Percentiles rank a stretch among this genome's conserved stretches.
These are phyloP conservation scores for Fringilla coelebs DNA, from an alignment of 2,797 vertebrate genomes.

Conservation along the genomic window DNA sequence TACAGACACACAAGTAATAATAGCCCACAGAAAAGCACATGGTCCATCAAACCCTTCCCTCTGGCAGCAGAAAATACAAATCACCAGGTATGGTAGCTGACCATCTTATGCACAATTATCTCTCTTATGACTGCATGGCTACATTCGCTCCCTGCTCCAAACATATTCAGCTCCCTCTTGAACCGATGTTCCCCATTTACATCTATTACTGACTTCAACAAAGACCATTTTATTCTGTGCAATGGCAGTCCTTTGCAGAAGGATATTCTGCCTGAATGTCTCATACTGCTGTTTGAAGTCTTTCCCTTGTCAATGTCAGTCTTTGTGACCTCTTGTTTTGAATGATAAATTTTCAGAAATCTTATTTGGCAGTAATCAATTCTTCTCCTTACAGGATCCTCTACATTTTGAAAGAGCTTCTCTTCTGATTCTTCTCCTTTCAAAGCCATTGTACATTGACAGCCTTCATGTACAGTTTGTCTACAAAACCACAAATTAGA, in stretches of 20 bases:
- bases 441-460: not conserved
- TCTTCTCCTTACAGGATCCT: not conserved
- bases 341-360: not conserved
- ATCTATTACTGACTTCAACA: slow-evolving; percentile 16
- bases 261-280: not conserved
- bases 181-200: not conserved
- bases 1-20: slow-evolving; percentile 23
- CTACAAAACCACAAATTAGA: not conserved
- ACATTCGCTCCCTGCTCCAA: not conserved
- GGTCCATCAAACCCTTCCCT: slow-evolving; percentile 27
- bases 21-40: not conserved
- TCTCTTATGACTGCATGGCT: slow-evolving; percentile 2
- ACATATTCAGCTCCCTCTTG: slow-evolving; percentile 1
- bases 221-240: not conserved
- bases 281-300: not conserved
- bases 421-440: not conserved
- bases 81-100: slow-evolving; percentile 40
- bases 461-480: not conserved
- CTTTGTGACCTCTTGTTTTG: slow-evolving; percentile 14
- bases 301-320: not conserved
- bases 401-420: not conserved
- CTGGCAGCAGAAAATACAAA: slow-evolving; percentile 41
- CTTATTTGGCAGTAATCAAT: not conserved
- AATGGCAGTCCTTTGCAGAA: not conserved
- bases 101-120: slow-evolving; percentile 37